Evolutionary conservation across 2,113 vertebrate species (phyloP).

Genomic region (Cheirogaleus medius): DNA sequence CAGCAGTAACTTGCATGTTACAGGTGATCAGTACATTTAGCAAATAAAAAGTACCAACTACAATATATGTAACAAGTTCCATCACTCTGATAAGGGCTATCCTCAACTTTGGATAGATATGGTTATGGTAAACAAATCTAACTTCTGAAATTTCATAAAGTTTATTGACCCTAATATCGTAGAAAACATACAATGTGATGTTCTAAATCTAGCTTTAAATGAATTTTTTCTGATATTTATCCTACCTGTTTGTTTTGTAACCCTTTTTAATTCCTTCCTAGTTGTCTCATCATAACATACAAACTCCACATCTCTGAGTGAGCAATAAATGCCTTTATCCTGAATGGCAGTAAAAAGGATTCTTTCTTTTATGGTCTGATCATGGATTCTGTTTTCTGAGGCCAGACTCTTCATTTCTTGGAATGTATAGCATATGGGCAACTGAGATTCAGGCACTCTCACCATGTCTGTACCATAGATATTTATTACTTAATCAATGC

Average conservation of each 20-base stretch:
- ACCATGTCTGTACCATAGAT: not conserved
- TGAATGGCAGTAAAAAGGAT: not conserved
- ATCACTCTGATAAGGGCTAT: not conserved
- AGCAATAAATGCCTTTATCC: not conserved
- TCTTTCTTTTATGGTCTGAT: not conserved
- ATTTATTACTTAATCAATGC: not conserved
- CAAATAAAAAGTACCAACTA: not conserved
- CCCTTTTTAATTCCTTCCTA: not conserved
- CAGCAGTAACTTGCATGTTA: not conserved
- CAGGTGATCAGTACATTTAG: not conserved
- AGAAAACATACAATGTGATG: not conserved
- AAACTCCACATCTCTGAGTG: not conserved
- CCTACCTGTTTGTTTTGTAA: not conserved
- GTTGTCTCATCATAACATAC: not conserved
- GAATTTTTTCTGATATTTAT: not conserved
- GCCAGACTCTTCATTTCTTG: not conserved
- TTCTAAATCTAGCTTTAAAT: not conserved
- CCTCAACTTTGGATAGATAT: not conserved
- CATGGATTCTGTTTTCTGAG: not conserved
- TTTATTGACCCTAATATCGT: not conserved
- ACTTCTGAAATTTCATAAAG: not conserved
- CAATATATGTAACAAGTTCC: not conserved
- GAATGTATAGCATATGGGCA: not conserved
- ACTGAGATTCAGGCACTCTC: not conserved
- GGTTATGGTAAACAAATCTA: not conserved